Base-by-base conservation (phyloP, 1,140 invertebrate species). In the Lepidurus packardi region DNA sequence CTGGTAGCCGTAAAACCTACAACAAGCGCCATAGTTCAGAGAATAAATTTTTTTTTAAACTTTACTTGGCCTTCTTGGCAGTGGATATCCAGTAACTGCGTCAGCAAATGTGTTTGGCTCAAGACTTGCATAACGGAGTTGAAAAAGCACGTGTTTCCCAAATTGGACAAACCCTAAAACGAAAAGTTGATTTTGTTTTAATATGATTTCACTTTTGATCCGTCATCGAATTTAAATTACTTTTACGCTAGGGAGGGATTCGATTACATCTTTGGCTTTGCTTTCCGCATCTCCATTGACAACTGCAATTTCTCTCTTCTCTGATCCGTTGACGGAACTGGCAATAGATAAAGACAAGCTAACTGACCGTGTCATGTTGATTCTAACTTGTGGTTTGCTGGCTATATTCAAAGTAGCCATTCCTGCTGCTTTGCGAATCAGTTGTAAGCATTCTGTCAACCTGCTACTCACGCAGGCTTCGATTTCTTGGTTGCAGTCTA, bases 71-170 rank as follows among this genome's bases (percentile, higher is more conserved):
- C 81, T 74, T 80, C 79, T 79, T 75, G 81, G 79, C n/a, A 81
- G 43, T 76, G 73, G 45, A 73, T 77, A 65, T 75, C 80, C 65
- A 75, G 80, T 65, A 65, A 53, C 42, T 73, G 77, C 44, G 41
- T 80, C 78, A 78, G 77, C n/a, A 53, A 80, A 79, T 78, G 80
- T 73, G 75, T 81, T 78, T 77, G 79, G 43, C 53, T 82, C 74
- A 44, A 78, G 79, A 79, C 78, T 79, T 75, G 81, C 80, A 79
- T 81, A 77, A 24, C 87, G 65, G 89, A 88, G 84, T 90, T 90
- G 84, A 89, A 90, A 84, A 90, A 90, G 82, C 89, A 90, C 4
- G 89, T 90, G 81, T 90, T 89, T 42, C 89, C 89, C 41, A 90
- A 83, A 82, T 90, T 90, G 16, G 79, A 81, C 25, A 86, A 80